Percentiles rank a stretch among this genome's conserved stretches.
phyloP scores from a whole-genome alignment of 2,888 invertebrate genomes.

The Allacma fusca region DNA sequence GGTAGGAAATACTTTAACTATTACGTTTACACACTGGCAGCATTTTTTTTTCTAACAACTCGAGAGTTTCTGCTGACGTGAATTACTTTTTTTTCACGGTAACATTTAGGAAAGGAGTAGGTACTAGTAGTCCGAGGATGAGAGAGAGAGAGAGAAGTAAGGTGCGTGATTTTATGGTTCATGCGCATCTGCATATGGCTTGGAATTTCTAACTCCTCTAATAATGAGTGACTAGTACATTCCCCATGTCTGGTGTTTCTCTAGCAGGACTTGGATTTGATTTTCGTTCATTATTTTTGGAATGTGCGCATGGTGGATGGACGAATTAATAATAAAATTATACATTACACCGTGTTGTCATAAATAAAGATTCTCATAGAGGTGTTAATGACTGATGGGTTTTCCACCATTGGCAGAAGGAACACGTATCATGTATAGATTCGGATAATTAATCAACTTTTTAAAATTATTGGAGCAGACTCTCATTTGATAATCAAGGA shows the following conservation, averaged over 20 bases:
- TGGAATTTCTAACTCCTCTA: neutral
- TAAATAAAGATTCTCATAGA: neutral
- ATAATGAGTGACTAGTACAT: neutral
- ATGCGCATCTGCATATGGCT: conserved; percentile 25
- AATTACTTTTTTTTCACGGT: conserved; percentile 12
- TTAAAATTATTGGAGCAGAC: neutral
- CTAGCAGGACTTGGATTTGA: neutral
- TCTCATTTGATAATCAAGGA: neutral
- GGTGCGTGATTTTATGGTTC: conserved; percentile 31
- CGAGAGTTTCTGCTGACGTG: conserved; percentile 5
- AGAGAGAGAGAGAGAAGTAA: conserved; percentile 13
- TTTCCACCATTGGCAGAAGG: neutral
- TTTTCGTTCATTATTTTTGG: conserved; percentile 1
- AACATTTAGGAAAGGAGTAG: neutral
- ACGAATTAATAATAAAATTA: conserved; percentile 16
- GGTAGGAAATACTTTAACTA: neutral
- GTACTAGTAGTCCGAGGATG: neutral
- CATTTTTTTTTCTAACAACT: neutral
- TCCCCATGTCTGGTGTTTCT: neutral
- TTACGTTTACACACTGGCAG: neutral
- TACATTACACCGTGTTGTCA: neutral
- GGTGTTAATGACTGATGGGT: neutral
- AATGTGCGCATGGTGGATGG: too few species aligned
- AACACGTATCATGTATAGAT: neutral
- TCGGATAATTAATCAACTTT: neutral